These are phyloP conservation scores for Bagarius yarrelli DNA, from an alignment of 2,113 vertebrate genomes.

Conservation along the genomic window DNA sequence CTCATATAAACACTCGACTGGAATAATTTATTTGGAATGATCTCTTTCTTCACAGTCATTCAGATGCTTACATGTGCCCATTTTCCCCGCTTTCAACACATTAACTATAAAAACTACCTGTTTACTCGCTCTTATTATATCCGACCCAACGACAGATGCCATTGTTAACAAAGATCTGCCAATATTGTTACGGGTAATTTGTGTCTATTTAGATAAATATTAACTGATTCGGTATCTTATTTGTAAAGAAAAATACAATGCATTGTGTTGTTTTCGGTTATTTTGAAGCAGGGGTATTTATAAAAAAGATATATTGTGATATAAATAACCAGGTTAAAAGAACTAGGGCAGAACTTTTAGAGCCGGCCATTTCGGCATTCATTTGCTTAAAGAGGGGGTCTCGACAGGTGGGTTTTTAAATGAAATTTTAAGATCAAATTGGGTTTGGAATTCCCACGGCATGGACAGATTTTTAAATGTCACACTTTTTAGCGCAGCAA, in stretches of 20 bases:
- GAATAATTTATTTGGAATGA: no score
- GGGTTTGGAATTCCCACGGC: neutral
- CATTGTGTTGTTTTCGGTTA: neutral
- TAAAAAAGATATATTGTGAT: neutral
- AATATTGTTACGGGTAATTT: no score
- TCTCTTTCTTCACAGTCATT: no score
- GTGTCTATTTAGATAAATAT: no score
- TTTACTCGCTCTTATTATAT: no score
- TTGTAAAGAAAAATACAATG: neutral
- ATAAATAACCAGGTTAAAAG: slow-evolving; percentile 1
- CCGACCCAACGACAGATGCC: no score
- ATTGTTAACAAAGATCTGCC: no score
- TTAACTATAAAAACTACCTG: no score
- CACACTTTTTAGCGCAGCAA: neutral
- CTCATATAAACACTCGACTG: no score
- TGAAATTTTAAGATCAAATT: slow-evolving; percentile 19
- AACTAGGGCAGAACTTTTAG: neutral
- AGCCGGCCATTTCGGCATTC: neutral
- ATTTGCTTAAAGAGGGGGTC: neutral
- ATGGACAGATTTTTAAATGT: slow-evolving; percentile 13
- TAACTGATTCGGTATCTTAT: neutral
- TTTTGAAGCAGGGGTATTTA: neutral
- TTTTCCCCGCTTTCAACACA: no score
- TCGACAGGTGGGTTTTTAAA: slow-evolving; percentile 4
- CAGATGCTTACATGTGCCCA: no score